Evolutionary conservation across 2,888 invertebrate genomes (phyloP).

Genomic region (Boloria selene): DNA sequence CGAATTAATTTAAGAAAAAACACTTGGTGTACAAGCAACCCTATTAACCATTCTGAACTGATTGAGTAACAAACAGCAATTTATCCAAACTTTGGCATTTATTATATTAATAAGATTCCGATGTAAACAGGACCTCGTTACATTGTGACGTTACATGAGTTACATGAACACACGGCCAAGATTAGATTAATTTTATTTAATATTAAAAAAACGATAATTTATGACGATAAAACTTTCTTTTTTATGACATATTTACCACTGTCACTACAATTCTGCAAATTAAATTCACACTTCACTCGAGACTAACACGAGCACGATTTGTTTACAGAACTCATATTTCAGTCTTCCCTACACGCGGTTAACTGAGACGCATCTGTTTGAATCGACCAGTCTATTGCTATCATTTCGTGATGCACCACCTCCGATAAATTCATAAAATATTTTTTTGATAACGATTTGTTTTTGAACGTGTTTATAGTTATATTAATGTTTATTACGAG

Average conservation of each 20-base stretch:
- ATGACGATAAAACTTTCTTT: slow-evolving; percentile 35
- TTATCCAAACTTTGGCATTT: no score
- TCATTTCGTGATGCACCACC: slow-evolving; percentile 54
- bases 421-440: slow-evolving; percentile 32
- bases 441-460: neutral
- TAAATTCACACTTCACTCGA: slow-evolving; percentile 68
- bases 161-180: no score
- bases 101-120: no score
- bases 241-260: slow-evolving; percentile 31
- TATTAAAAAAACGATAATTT: neutral
- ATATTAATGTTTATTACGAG: neutral
- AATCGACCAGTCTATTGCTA: slow-evolving; percentile 60
- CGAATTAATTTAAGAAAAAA: no score
- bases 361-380: slow-evolving; percentile 60
- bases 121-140: no score
- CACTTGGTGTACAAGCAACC: no score
- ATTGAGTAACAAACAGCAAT: no score
- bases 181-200: no score
- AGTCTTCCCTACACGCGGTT: slow-evolving; percentile 63
- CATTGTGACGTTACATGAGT: no score
- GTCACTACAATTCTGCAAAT: slow-evolving; percentile 57
- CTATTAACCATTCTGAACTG: no score
- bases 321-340: slow-evolving; percentile 72
- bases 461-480: neutral
- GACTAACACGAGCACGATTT: slow-evolving; percentile 56